Conservation (phyloP, 92 coral and sea anemone species). For the Epizoanthus scotinus region DNA sequence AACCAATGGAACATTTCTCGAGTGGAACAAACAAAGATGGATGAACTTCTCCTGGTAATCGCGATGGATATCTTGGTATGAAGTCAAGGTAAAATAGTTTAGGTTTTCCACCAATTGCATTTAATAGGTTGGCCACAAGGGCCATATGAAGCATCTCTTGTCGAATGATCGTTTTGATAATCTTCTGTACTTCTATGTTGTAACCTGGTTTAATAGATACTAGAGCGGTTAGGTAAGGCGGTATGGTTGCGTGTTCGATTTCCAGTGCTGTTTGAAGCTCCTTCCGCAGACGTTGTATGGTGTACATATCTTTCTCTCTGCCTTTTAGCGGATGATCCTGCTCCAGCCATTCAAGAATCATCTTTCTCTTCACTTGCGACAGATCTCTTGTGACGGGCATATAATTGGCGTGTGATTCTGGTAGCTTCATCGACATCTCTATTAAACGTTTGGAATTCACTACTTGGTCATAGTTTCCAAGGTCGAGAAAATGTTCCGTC, state of each 20-base stretch:
- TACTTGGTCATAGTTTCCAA: slow-evolving; percentile 79
- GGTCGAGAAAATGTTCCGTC: slow-evolving; percentile 67
- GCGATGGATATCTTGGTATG: slow-evolving; percentile 64
- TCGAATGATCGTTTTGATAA: slow-evolving; percentile 52
- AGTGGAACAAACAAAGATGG: slow-evolving; percentile 68
- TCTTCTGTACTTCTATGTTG: slow-evolving; percentile 48
- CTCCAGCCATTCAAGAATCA: slow-evolving; percentile 66
- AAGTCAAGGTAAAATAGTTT: slow-evolving; percentile 48
- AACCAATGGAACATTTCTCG: slow-evolving; percentile 66
- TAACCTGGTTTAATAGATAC: slow-evolving; percentile 68
- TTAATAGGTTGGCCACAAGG: slow-evolving; percentile 74
- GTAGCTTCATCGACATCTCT: slow-evolving; percentile 51
- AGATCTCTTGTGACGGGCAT: slow-evolving; percentile 85
- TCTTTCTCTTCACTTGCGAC: slow-evolving; percentile 57
- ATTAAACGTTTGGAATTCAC: slow-evolving; percentile 37
- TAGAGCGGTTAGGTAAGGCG: slow-evolving; percentile 72
- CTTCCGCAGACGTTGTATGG: slow-evolving; percentile 48
- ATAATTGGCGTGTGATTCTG: slow-evolving; percentile 65
- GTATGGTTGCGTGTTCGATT: slow-evolving; percentile 77
- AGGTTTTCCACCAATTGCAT: slow-evolving; percentile 81
- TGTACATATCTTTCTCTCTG: slow-evolving; percentile 31
- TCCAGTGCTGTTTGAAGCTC: slow-evolving; percentile 71
- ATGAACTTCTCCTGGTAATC: slow-evolving; percentile 84
- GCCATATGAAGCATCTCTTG: slow-evolving; percentile 83
- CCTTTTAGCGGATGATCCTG: slow-evolving; percentile 53